Evolutionary conservation across 2,113 vertebrate species (phyloP).

Genomic region (Gallinago paraguaiae): DNA sequence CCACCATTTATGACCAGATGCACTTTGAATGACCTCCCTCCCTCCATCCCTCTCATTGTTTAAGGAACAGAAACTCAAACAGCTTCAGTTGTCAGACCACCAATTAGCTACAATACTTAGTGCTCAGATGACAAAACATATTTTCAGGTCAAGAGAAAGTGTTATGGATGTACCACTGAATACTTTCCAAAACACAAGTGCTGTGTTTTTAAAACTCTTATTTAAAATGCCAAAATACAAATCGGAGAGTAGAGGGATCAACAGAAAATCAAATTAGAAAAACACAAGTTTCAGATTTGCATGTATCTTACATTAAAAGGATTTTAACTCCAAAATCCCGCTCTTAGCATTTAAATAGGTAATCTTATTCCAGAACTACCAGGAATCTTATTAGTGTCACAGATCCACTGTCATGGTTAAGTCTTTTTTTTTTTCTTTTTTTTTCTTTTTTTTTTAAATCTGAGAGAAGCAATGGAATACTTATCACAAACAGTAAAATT

Average conservation of each 20-base stretch:
- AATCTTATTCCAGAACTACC: slow-evolving; percentile 28
- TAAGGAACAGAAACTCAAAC: background rate
- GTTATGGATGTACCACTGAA: slow-evolving; percentile 40
- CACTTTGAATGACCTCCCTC: background rate
- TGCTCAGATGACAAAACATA: slow-evolving; percentile 16
- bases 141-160: slow-evolving; percentile 62
- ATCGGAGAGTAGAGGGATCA: background rate
- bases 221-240: background rate
- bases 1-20: background rate
- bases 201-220: background rate
- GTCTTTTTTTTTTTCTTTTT: background rate
- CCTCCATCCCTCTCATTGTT: background rate
- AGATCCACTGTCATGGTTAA: background rate
- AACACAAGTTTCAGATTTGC: background rate
- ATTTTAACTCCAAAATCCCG: slow-evolving; percentile 23
- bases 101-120: slow-evolving; percentile 47
- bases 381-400: background rate
- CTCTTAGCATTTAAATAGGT: slow-evolving; percentile 27
- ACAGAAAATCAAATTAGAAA: slow-evolving; percentile 16
- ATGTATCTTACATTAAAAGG: background rate
- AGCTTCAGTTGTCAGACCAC: background rate
- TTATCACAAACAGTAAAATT: background rate
- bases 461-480: slow-evolving; percentile 17
- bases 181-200: slow-evolving; percentile 27
- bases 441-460: background rate